Conservation (phyloP, 1,140 invertebrate species). For the Parasteatoda tepidariorum region DNA sequence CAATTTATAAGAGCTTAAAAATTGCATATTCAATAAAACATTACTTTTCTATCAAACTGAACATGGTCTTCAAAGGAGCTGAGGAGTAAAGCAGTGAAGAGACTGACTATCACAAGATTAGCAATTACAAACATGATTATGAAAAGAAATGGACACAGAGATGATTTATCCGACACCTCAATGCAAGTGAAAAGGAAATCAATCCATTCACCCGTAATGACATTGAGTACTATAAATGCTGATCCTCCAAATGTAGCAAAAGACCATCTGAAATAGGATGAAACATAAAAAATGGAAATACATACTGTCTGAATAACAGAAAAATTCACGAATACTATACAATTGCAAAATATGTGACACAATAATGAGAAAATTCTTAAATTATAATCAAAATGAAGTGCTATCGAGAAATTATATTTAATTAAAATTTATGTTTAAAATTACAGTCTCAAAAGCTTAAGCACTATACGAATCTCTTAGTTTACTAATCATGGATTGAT, state of each 20-base stretch:
- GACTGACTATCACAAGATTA: conserved; percentile 10
- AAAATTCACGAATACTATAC: too few relatives aligned
- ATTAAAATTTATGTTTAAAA: neutral
- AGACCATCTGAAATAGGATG: conserved; percentile 20
- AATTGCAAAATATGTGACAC: too few relatives aligned
- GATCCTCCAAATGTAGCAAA: conserved; percentile 32
- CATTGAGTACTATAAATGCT: conserved; percentile 12
- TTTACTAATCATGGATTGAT: too few relatives aligned
- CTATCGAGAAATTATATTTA: neutral
- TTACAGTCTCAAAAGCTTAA: too few relatives aligned
- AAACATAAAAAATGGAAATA: neutral
- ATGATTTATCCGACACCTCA: neutral
- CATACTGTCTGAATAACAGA: neutral
- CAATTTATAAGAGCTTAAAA: neutral
- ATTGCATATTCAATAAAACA: neutral
- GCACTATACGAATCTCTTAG: too few relatives aligned
- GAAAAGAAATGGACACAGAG: conserved; percentile 24
- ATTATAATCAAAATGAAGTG: too few relatives aligned
- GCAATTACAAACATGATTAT: conserved; percentile 19
- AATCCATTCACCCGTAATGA: conserved; percentile 38
- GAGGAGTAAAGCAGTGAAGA: conserved; percentile 23
- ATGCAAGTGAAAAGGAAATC: conserved; percentile 5
- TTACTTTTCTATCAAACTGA: neutral
- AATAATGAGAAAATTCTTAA: too few relatives aligned
- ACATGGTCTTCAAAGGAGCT: conserved; percentile 22